A percentile compares a stretch with the other conserved stretches of the same genome.
Conservation (phyloP, 2,888 invertebrate genomes). For the Macrosiphum euphorbiae region DNA sequence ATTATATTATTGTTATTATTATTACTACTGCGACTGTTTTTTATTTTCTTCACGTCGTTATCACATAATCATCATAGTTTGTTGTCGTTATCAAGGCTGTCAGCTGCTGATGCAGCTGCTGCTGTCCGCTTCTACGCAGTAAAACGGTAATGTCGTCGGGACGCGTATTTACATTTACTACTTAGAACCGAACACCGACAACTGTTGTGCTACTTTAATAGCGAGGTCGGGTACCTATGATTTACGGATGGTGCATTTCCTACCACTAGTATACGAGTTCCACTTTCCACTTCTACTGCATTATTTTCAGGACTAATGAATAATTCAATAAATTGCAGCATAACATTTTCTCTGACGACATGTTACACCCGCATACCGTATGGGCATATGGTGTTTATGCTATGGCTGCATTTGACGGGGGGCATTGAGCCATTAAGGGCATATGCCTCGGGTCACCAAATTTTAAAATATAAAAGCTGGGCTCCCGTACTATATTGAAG, state of each 20-base stretch:
- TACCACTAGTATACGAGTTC: background rate
- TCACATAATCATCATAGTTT: slow-evolving; percentile 41
- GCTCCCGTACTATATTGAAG: too few species aligned
- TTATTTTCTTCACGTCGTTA: slow-evolving; percentile 26
- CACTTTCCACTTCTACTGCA: background rate
- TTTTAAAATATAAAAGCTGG: too few species aligned
- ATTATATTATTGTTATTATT: background rate
- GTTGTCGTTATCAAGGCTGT: slow-evolving; percentile 58
- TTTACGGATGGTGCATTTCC: background rate
- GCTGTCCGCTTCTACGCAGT: background rate
- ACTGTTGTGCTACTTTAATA: background rate
- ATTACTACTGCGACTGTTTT: slow-evolving; percentile 8
- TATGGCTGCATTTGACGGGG: too few species aligned
- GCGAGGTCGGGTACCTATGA: background rate
- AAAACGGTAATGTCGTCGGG: background rate
- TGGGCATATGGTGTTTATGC: background rate
- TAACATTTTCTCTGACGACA: background rate
- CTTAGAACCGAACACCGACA: background rate
- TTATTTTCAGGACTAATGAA: background rate
- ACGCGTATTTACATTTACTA: background rate
- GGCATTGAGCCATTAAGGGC: too few species aligned
- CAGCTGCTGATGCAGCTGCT: slow-evolving; percentile 39
- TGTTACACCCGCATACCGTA: background rate
- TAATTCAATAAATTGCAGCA: background rate
- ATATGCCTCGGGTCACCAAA: too few species aligned